Percentiles rank a stretch among this genome's conserved stretches.
Conservation (phyloP, 2,113 vertebrate genomes). For the Bolborhynchus lineola region DNA sequence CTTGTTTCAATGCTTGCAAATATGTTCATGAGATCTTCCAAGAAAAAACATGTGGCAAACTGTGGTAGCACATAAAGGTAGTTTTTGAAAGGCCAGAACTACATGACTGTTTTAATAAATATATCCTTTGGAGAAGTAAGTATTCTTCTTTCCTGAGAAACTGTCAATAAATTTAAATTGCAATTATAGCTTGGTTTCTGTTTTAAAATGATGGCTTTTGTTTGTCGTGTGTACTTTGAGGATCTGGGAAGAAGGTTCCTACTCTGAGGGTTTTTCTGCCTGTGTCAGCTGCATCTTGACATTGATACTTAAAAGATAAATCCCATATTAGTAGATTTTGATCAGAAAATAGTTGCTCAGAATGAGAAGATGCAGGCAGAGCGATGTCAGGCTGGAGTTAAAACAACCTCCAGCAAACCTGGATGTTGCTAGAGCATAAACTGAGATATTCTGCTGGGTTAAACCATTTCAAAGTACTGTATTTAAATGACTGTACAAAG, state of each 20-base stretch:
- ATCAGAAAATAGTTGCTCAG: background rate
- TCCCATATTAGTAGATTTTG: background rate
- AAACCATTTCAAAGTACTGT: background rate
- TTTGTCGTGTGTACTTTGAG: background rate
- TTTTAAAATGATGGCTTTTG: background rate
- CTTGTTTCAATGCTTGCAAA: background rate
- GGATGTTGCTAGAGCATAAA: background rate
- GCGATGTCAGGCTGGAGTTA: background rate
- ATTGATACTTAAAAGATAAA: background rate
- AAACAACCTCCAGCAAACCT: background rate
- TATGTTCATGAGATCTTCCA: background rate
- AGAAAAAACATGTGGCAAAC: background rate
- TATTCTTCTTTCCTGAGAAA: background rate
- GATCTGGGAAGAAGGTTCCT: background rate
- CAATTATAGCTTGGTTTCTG: background rate
- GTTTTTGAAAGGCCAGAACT: background rate
- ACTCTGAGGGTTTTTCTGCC: background rate
- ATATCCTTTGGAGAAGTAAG: background rate
- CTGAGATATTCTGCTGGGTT: background rate
- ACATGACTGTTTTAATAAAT: background rate
- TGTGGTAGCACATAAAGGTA: accelerated
- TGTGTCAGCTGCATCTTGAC: background rate
- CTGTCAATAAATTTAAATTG: background rate
- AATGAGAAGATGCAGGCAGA: background rate
- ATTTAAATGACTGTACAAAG: background rate